These are phyloP conservation scores for Mythimna albipuncta DNA, from an alignment of 2,888 invertebrate species.

Conservation along the genomic window DNA sequence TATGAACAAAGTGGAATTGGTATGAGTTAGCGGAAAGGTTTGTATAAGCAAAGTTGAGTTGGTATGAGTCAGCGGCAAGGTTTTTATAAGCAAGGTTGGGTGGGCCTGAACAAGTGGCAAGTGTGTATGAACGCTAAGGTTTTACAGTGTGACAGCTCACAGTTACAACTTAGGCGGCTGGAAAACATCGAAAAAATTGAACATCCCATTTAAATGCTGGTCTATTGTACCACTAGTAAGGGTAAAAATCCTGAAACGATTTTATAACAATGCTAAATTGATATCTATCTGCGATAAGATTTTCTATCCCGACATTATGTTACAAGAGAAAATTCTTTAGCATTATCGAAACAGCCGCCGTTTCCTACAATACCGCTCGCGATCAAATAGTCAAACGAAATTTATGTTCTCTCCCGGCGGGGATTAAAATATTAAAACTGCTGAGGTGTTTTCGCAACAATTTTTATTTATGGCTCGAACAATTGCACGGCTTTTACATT, in stretches of 20 bases:
- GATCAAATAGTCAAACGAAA: slow-evolving; percentile 81
- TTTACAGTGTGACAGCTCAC: too few species aligned
- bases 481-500: slow-evolving; percentile 79
- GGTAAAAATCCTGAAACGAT: not conserved
- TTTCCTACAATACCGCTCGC: slow-evolving; percentile 53
- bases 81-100: too few species aligned
- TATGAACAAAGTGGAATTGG: too few species aligned
- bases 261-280: not conserved
- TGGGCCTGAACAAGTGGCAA: too few species aligned
- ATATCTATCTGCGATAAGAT: slow-evolving; percentile 6
- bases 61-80: too few species aligned
- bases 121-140: too few species aligned
- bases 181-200: too few species aligned
- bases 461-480: slow-evolving; percentile 84
- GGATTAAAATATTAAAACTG: slow-evolving; percentile 88
- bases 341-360: slow-evolving; percentile 63
- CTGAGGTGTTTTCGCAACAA: slow-evolving; percentile 84
- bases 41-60: too few species aligned
- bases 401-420: slow-evolving; percentile 78
- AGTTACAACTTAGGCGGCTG: too few species aligned
- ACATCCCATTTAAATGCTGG: not conserved
- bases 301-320: not conserved
- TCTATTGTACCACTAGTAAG: not conserved
- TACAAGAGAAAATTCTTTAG: slow-evolving; percentile 48
- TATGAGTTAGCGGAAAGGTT: too few species aligned